phyloP scores from a whole-genome alignment of 2,888 invertebrate genomes.

The Junonia oenone region DNA sequence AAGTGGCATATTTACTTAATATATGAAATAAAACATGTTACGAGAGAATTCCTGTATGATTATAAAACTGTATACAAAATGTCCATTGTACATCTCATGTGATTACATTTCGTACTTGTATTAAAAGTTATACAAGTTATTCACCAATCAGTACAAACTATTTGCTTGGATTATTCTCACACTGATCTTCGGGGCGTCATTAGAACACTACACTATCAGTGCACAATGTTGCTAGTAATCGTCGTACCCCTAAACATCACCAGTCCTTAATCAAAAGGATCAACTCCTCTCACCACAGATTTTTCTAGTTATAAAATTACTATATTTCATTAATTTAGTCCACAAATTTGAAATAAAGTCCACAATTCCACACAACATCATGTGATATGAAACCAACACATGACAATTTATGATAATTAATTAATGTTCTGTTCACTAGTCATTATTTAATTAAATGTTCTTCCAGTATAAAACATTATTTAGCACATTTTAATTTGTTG shows the following conservation, averaged over 20 bases:
- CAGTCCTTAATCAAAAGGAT: constrained; percentile 67
- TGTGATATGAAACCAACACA: constrained; percentile 48
- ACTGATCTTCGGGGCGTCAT: constrained; percentile 49
- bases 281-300: constrained; percentile 78
- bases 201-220: constrained; percentile 58
- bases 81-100: constrained; percentile 61
- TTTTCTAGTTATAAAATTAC: constrained; percentile 77
- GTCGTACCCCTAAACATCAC: constrained; percentile 49
- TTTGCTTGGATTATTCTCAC: constrained; percentile 41
- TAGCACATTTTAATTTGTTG: constrained; percentile 77
- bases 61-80: constrained; percentile 75
- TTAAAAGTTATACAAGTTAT: constrained; percentile 66
- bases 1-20: constrained; percentile 17
- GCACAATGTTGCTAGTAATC: constrained; percentile 50
- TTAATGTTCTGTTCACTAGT: constrained; percentile 75
- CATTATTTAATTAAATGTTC: constrained; percentile 70
- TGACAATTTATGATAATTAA: constrained; percentile 55
- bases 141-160: constrained; percentile 44
- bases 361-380: constrained; percentile 67
- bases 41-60: constrained; percentile 70
- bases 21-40: constrained; percentile 54
- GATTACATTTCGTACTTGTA: constrained; percentile 62
- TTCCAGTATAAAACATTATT: constrained; percentile 73
- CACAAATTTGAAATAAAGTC: constrained; percentile 78
- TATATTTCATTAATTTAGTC: constrained; percentile 71